A percentile compares a stretch with the other conserved stretches of the same genome.
Conservation (phyloP, 2,888 invertebrate species). For the Drepanosiphum platanoidis region DNA sequence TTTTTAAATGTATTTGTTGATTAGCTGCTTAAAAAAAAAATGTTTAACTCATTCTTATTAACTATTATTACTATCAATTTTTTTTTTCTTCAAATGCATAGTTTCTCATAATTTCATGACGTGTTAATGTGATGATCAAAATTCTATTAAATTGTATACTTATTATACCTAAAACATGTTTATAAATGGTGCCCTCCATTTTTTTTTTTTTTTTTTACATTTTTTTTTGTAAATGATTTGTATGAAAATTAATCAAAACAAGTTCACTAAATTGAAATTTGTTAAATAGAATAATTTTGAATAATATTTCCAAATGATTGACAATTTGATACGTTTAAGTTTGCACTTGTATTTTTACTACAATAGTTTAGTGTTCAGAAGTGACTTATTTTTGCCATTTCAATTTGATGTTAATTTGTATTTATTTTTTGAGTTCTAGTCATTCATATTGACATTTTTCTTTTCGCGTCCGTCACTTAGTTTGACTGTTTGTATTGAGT, state of each 20-base stretch:
- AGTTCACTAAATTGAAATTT: slow-evolving; percentile 1
- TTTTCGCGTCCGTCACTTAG: not conserved
- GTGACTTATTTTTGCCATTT: slow-evolving; percentile 49
- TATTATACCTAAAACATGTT: slow-evolving; percentile 2
- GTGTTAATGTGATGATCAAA: slow-evolving; percentile 12
- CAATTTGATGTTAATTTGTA: slow-evolving; percentile 24
- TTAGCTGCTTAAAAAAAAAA: slow-evolving; percentile 18
- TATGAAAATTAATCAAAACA: slow-evolving; percentile 7
- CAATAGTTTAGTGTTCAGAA: slow-evolving; percentile 22
- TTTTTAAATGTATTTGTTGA: not conserved
- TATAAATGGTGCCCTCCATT: no score
- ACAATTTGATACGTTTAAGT: not conserved
- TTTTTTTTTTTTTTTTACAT: not conserved
- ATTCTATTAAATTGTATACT: not conserved
- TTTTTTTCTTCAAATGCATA: not conserved
- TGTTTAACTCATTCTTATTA: no score
- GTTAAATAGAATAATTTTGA: not conserved
- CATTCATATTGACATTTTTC: slow-evolving; percentile 19
- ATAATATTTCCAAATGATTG: not conserved
- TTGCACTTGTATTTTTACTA: not conserved
- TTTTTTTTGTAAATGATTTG: not conserved
- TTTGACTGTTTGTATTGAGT: not conserved
- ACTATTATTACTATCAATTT: not conserved
- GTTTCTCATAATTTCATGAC: slow-evolving; percentile 21
- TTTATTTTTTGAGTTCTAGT: slow-evolving; percentile 46